Evolutionary conservation across 2,888 invertebrate genomes (phyloP).

Genomic region (Leptopilina myrica): DNA sequence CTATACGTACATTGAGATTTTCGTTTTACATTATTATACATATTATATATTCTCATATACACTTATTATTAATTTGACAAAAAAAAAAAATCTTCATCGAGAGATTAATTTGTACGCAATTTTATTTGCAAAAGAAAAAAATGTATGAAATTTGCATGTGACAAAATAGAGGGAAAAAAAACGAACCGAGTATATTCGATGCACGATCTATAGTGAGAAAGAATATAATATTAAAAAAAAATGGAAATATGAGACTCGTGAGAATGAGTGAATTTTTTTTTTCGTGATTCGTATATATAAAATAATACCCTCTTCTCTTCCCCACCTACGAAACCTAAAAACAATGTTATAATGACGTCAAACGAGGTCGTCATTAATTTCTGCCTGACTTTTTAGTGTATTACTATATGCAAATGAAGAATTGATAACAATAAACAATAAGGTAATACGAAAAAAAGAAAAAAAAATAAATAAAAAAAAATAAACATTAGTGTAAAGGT

Average conservation of each 20-base stretch:
- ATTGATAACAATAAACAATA: slow-evolving; percentile 56
- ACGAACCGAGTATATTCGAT: slow-evolving; percentile 3
- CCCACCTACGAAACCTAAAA: not conserved
- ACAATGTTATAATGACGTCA: slow-evolving; percentile 51
- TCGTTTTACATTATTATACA: too few species aligned
- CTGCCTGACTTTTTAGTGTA: slow-evolving; percentile 68
- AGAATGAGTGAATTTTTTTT: slow-evolving; percentile 58
- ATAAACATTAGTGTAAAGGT: slow-evolving; percentile 53
- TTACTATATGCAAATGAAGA: slow-evolving; percentile 58
- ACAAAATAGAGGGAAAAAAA: too few species aligned
- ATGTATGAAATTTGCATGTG: not conserved
- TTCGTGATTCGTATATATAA: slow-evolving; percentile 56
- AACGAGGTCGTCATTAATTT: slow-evolving; percentile 68
- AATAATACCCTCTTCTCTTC: slow-evolving; percentile 44
- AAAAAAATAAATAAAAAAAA: too few species aligned
- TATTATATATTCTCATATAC: too few species aligned
- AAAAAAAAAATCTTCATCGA: too few species aligned
- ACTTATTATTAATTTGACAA: too few species aligned
- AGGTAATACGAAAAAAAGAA: slow-evolving; percentile 47
- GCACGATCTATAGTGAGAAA: slow-evolving; percentile 39
- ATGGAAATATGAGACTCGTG: slow-evolving; percentile 37
- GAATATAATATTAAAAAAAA: slow-evolving; percentile 44
- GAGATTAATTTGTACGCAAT: too few species aligned
- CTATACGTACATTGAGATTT: too few species aligned
- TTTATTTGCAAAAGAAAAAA: slow-evolving; percentile 8